Evolutionary conservation across 1,140 invertebrate species (phyloP), one percentile per base, ranked within the genome.

Genomic region (Heliothis subflexa): DNA sequence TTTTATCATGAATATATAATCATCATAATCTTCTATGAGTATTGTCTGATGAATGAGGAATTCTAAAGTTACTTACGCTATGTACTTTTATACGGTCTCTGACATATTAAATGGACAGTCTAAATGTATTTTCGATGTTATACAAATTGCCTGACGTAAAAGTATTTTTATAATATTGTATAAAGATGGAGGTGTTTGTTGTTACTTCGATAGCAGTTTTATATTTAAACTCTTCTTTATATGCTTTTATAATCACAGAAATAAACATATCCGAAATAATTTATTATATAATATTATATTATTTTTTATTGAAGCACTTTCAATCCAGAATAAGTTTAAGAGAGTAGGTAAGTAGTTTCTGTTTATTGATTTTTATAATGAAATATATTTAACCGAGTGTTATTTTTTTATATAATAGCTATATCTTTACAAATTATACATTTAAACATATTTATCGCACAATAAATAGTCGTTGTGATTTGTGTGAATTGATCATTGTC

Each of bases 101-200:
- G 79, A 81, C 50, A 74, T 79, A 64, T 75, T 81, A 70, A 79
- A 76, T 82, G 78, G 55, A 78, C 64, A 77, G 71, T 79, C 80
- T 87, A 81, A 76, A 84, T 88, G 90, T 91, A 90, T 91, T 90
- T 93, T 93, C 85, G 89, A 93, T 91, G 89, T 93, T 91, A 91
- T 93, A 93, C 88, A 91, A 89, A 87, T 75, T 87, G 83, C 87
- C 84, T 89, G 82, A 87, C 83, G 85, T 90, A 85, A 87, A 88
- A 90, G 79, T 93, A 93, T 93, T 93, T 93, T 93, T 93, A 83
- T 93, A 93, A 87, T 81, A 82, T 81, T 90, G 86, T 91, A 89
- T 86, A 85, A 85, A 89, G 78, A 76, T 73, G 72, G 61, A 83
- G 16, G 33, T 82, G 70, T 82, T 77, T 82, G 78, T 79, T 77